Base-by-base conservation (phyloP, 2,888 invertebrate genomes). In the Atrina japonica region DNA sequence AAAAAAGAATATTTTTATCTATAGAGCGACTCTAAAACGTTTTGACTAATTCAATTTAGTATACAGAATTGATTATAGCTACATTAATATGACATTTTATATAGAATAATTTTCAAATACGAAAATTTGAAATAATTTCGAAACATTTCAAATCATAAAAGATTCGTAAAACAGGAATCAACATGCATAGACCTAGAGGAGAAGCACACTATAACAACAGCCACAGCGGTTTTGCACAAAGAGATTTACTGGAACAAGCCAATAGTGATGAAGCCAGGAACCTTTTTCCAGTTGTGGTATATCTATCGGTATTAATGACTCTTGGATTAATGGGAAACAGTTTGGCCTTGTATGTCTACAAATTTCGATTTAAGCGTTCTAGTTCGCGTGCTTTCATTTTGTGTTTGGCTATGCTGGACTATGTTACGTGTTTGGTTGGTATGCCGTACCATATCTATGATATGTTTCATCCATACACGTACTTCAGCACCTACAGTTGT, bases 371-470 rank as follows among this genome's bases (percentile, higher is more conserved):
- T 65, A 77, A 81, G 43, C 70, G 78, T 11, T 82, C 83, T 7
- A 81, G 82, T 27, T 83, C 84, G 2, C 75, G 84, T 21, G 73
- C 77, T 14, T 85, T 81, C 59, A 83, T 86, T 60, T 58, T 85
- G 23, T 81, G 83, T 40, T 60, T 86, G 25, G 83, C 83, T 9
- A 60, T 79, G 2, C 75, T 81, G 14, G 86, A 86, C 67, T 72
- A 82, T 23, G 70, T 81, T 0, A 79, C 81, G n/a, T 84, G 83
- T 61, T 49, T 78, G 45, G 74, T 86, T 41, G 80, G 82, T 9
- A 69, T 86, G 40, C 86, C 86, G 0, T 83, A 82, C 25, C 84
- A 86, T 67, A 74, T 84, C 7, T 66, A 79, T n/a, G 86, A 84
- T 55, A 70, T 86, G 18, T 77, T 78, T 1, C 78, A 81, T 70